Evolutionary conservation across 2,888 invertebrate genomes (phyloP), one percentile per base, ranked within the genome.

Genomic region (Drosophila kanekoi): DNA sequence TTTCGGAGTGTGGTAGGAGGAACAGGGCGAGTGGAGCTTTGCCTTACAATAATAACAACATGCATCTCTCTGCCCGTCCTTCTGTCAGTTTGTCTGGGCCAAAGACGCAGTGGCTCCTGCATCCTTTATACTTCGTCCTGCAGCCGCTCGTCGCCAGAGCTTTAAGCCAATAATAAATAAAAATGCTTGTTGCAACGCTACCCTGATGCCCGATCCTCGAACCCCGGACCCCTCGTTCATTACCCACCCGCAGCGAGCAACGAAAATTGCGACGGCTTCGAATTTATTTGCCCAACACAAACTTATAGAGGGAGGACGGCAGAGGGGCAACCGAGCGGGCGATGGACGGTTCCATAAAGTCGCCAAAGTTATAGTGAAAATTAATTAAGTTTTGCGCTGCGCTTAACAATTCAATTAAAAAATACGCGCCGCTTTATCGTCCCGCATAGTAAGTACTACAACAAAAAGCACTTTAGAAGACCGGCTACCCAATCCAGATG

Each of bases 111-210:
- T 76, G 64, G 69, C 62, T 73, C 57, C 66, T 77, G 78, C 78
- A 77, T 78, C 70, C 81, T 81, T 78, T 76, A 79, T 73, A 35
- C 77, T 65, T 44, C 73, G 73, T 65, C 74, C 79, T 70, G 49
- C 43, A 41, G 40, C 48, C 33, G 43, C 35, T 47, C 41, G 32
- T 20, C 47, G 63, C 54, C 38, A 58, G 45, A 45, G 53, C 70
- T 87, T 77, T 86, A 89, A 87, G 87, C 88, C 82, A 86, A 88
- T 87, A 89, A 88, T 89, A 87, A 89, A 88, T 88, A 87, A 89
- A 86, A 86, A 86, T 88, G 87, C 86, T 84, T 72, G 77, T 79
- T 81, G 84, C 64, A 61, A 52, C 68, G 71, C 72, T 32, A 37
- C 51, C 41, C 51, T 70, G 59, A 37, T 18, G 28, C 44, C 49